Conservation (phyloP, 2,113 vertebrate genomes). For the Hypomesus transpacificus region DNA sequence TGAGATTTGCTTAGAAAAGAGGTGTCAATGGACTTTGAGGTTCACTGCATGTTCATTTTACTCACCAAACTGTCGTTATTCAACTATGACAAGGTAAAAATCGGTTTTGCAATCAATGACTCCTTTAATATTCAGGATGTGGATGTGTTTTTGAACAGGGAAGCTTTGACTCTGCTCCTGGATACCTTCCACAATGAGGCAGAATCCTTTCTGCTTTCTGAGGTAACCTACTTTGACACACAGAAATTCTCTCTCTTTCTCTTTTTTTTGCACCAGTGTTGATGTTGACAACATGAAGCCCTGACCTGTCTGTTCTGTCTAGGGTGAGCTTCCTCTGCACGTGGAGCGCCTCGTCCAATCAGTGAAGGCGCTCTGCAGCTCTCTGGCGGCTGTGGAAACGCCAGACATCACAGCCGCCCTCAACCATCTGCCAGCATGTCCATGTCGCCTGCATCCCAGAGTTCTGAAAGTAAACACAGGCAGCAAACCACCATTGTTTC, state of each 20-base stretch:
- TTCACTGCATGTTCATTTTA: too few relatives aligned
- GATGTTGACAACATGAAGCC: too few relatives aligned
- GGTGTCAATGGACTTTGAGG: too few relatives aligned
- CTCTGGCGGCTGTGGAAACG: constrained; percentile 85
- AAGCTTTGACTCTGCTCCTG: constrained; percentile 89
- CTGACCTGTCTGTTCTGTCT: too few relatives aligned
- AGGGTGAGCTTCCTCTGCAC: constrained; percentile 81
- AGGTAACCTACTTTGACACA: constrained; percentile 67
- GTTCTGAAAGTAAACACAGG: constrained; percentile 81
- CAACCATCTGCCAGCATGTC: constrained; percentile 90
- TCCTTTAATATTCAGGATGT: neutral
- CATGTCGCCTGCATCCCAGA: constrained; percentile 89
- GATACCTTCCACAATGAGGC: constrained; percentile 94
- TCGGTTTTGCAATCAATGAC: too few relatives aligned
- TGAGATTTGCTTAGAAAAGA: too few relatives aligned
- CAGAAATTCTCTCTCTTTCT: neutral
- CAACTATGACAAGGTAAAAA: too few relatives aligned
- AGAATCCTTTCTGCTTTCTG: constrained; percentile 83
- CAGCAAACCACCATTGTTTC: too few relatives aligned
- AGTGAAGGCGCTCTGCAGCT: constrained; percentile 89
- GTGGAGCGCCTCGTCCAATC: constrained; percentile 93
- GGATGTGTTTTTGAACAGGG: constrained; percentile 67
- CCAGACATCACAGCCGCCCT: constrained; percentile 89
- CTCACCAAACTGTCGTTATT: too few relatives aligned
- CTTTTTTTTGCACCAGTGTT: neutral